Evolutionary conservation across 2,888 invertebrate genomes (phyloP), one percentile per base, ranked within the genome.

Genomic region (Corythucha ciliata): DNA sequence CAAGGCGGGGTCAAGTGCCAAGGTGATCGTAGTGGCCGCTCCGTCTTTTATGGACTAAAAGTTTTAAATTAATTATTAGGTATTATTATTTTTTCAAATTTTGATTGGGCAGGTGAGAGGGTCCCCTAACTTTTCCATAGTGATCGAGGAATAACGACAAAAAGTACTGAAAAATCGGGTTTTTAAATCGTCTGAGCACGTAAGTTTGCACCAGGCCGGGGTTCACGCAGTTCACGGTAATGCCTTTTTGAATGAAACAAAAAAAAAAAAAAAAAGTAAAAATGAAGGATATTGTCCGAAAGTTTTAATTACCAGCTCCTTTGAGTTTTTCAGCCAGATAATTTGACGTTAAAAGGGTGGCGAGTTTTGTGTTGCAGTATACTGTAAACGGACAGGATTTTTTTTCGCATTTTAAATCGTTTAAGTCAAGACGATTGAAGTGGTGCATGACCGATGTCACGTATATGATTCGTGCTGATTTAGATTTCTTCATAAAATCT

Each of bases 221-320:
- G 14, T 51, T 45, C 16, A 51, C 51, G 29, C 36, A 45, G 33
- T 51, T 51, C 26, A 51, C 51, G 8, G 51, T 51, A 7, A 51
- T 45, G 8, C 51, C 50, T 50, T 21, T n/a, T n/a, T n/a, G n/a
- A n/a, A n/a, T n/a, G n/a, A n/a, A n/a, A n/a, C n/a, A n/a, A n/a
- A n/a, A n/a, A n/a, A n/a, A n/a, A n/a, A n/a, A n/a, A n/a, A n/a
- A n/a, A n/a, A n/a, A n/a, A n/a, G n/a, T n/a, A n/a, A n/a, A n/a
- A n/a, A n/a, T n/a, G n/a, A n/a, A n/a, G n/a, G n/a, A n/a, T n/a
- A n/a, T n/a, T n/a, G n/a, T n/a, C n/a, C n/a, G n/a, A n/a, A n/a
- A n/a, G n/a, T 12, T 27, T 27, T n/a, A 21, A 22, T 49, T 42
- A 50, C 50, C 51, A 10, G 45, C 46, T 20, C 26, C 45, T 37